Evolutionary conservation across 2,797 vertebrate genomes (phyloP), one percentile per base, ranked within the genome.

Genomic region (Cuculus canorus): DNA sequence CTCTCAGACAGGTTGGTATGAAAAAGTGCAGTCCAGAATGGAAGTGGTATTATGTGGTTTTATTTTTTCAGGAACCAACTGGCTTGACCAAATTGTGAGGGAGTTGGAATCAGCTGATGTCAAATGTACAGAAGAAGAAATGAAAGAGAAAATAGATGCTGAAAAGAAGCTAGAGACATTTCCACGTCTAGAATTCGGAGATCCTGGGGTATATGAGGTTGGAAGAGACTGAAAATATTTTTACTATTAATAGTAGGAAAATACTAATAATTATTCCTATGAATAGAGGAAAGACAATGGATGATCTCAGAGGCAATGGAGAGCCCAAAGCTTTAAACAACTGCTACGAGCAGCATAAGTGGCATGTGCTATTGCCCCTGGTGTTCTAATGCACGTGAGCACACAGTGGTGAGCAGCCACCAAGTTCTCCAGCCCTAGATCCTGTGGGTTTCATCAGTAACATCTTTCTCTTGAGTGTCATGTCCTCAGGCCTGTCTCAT

Each of bases 121-220:
- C 68, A 96, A 91, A 80, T 88, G 88, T n/a, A 94, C 89, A 37
- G 93, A 96, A 68, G 92, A 95, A 37, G 91, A 96, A 90, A 86
- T 79, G 37, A 60, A 90, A 48, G 82, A 80, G 18, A 90, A 50
- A 86, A 86, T 59, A 57, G 54, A 65, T 48, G 52, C 69, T 76
- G 82, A 88, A 73, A 88, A 96, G n/a, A 17, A 93, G 47, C 41
- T 93, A 25, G 28, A 72, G 47, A n/a, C 13, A 18, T 77, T 83
- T 76, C 39, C 56, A 52, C 35, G 8, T 24, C 68, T 95, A 5
- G 93, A 96, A 72, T 89, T 94, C 73, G 95, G 95, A 54, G 91
- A 96, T 77, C 76, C 92, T 1, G 72, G 80, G 6, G 11, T 77
- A 80, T 87, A 86, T 63, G 92, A 95, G 82, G 90, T 93, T 56